A percentile compares a stretch with the other conserved stretches of the same genome.
Evolutionary conservation across 2,113 vertebrate genomes (phyloP).

Genomic region (Prinia subflava): DNA sequence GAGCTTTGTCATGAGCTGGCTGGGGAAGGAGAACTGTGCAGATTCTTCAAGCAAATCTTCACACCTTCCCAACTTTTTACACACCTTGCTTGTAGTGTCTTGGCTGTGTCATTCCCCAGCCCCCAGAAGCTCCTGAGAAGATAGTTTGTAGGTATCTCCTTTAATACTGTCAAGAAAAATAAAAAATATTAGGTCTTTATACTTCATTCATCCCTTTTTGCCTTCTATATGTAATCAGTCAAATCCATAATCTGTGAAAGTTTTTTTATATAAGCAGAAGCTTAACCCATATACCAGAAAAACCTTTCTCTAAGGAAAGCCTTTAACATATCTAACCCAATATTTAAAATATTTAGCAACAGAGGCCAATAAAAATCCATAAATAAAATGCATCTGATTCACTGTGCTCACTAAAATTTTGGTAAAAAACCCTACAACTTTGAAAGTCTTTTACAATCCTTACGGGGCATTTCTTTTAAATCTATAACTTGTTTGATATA

Average conservation of each 20-base stretch:
- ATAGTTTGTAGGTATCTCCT: background rate
- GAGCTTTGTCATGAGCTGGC: background rate
- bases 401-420: background rate
- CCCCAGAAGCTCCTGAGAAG: background rate
- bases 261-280: background rate
- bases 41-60: background rate
- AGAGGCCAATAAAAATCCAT: background rate
- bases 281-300: background rate
- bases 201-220: background rate
- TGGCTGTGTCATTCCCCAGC: accelerated
- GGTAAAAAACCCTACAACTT: background rate
- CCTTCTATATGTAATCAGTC: background rate
- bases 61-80: background rate
- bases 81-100: background rate
- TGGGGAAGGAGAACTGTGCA: accelerated
- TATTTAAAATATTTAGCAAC: constrained; percentile 3
- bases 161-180: background rate
- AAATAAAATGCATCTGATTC: background rate
- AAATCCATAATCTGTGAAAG: background rate
- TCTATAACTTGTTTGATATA: constrained; percentile 24
- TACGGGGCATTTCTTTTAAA: background rate
- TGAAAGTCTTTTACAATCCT: background rate
- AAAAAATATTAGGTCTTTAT: background rate
- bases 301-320: background rate
- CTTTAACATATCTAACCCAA: background rate